These are phyloP conservation scores for Drosophila anomalipes DNA, from an alignment of 2,888 invertebrate genomes.

Conservation along the genomic window DNA sequence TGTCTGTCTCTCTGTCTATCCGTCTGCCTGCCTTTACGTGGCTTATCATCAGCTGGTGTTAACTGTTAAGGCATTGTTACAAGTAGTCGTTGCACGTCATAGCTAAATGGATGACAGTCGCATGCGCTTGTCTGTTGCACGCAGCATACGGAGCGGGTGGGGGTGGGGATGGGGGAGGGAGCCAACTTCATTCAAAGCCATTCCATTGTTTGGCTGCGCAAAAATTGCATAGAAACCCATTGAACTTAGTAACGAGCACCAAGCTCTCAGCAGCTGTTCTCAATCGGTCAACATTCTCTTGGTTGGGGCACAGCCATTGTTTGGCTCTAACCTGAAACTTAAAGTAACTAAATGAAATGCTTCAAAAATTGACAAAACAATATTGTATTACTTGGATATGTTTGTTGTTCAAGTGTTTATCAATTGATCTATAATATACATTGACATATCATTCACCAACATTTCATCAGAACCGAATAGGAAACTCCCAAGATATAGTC, in stretches of 20 bases:
- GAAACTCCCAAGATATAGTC: not conserved
- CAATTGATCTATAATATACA: not conserved
- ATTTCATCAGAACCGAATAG: not conserved
- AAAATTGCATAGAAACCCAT: constrained; percentile 43
- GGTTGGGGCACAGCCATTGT: constrained; percentile 8
- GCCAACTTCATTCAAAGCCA: constrained; percentile 29
- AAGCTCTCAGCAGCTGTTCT: constrained; percentile 18
- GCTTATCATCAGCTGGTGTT: constrained; percentile 63
- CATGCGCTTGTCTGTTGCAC: constrained; percentile 22
- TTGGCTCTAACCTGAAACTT: constrained; percentile 3
- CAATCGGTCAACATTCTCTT: constrained; percentile 6
- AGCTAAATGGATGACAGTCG: constrained; percentile 27
- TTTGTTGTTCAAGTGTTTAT: not conserved
- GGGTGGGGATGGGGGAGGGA: accelerated
- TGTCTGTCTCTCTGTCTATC: not conserved
- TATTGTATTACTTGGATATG: not conserved
- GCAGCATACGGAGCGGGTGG: not conserved
- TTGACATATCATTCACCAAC: not conserved
- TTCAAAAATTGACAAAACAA: not conserved
- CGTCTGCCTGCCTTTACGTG: constrained; percentile 48
- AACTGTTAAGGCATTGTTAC: constrained; percentile 32
- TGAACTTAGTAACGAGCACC: constrained; percentile 16
- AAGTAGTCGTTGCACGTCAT: constrained; percentile 28
- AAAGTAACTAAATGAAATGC: not conserved
- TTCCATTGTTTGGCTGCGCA: constrained; percentile 44